Evolutionary conservation across 2,888 invertebrate species (phyloP), one percentile per base, ranked within the genome.

Genomic region (Vanessa cardui): DNA sequence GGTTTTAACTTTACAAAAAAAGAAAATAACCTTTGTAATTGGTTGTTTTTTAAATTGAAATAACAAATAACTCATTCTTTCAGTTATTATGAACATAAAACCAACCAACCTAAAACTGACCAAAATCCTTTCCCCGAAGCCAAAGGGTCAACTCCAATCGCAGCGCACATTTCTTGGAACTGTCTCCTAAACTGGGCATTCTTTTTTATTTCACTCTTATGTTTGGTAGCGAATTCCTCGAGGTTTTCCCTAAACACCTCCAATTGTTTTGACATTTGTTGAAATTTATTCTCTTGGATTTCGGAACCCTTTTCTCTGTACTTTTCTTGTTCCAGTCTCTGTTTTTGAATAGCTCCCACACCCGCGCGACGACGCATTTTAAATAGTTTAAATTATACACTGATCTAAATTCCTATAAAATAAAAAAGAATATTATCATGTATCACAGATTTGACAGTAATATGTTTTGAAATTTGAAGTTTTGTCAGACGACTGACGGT

Each of bases 101-200:
- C 18, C 31, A 45, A 50, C 49, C 66, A 16, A 93, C 93, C 96
- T 73, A 99, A 93, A 71, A 99, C 98, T 2, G 98, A 98, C 99
- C 99, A 99, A 88, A 99, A 99, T 0, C 99, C 98, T 92, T 98
- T 98, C 63, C 96, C 97, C 1, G 98, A 98, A 0, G 99, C 98
- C 62, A 99, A 87, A 0, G 99, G 99, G 87, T 99, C 99, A 0
- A 99, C 99, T 0, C 99, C 99, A 72, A 99, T 99, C 1, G 98
- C 97, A 0, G 99, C 98, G 89, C 99, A 99, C 99, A 99, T 99
- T 88, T 99, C 98, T 80, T 99, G 99, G 84, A 99, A 99, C 87
- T 99, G 99, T 64, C 96, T 94, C 46, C 99, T 95, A 82, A 99
- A 99, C 78, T 97, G 96, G 0, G 99, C 95, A 85, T 99, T 98